These are phyloP conservation scores for Elymnias hypermnestra DNA, from an alignment of 1,140 invertebrate genomes.

Conservation along the genomic window DNA sequence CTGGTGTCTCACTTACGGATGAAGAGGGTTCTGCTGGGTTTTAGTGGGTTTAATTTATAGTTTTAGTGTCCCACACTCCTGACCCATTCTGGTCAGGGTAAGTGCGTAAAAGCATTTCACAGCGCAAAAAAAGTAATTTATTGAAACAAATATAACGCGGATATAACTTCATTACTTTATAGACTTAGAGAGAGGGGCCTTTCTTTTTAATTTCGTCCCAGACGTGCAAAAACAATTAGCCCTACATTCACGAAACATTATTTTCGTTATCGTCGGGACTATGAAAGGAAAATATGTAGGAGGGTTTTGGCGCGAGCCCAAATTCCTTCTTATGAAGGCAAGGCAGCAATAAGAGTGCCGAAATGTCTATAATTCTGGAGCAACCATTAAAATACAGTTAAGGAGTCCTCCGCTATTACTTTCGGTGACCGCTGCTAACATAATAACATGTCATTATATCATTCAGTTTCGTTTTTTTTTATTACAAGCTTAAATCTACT, in stretches of 20 bases:
- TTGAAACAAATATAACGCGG: too few relatives aligned
- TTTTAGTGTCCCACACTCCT: too few relatives aligned
- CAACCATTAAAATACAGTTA: conserved; percentile 44
- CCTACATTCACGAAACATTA: conserved; percentile 15
- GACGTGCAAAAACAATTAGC: conserved; percentile 5
- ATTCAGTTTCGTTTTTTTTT: conserved; percentile 9
- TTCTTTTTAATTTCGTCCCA: neutral
- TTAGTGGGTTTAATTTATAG: too few relatives aligned
- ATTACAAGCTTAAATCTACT: too few relatives aligned
- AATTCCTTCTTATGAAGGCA: conserved; percentile 24
- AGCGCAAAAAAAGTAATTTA: too few relatives aligned
- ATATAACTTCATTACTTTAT: too few relatives aligned
- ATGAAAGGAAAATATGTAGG: conserved; percentile 21
- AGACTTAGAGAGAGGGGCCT: too few relatives aligned
- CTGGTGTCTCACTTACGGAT: too few relatives aligned
- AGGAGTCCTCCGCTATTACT: conserved; percentile 29
- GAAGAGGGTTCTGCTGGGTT: too few relatives aligned
- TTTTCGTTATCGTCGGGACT: conserved; percentile 14
- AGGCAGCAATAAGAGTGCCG: conserved; percentile 25
- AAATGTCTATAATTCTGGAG: conserved; percentile 35
- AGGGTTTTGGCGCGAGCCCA: conserved; percentile 25
- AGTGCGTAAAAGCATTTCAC: too few relatives aligned
- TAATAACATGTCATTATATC: conserved; percentile 52
- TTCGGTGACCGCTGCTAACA: conserved; percentile 33
- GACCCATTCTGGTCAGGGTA: too few relatives aligned